Conservation (phyloP, 2,113 vertebrate species). For the Glaucomys volans region DNA sequence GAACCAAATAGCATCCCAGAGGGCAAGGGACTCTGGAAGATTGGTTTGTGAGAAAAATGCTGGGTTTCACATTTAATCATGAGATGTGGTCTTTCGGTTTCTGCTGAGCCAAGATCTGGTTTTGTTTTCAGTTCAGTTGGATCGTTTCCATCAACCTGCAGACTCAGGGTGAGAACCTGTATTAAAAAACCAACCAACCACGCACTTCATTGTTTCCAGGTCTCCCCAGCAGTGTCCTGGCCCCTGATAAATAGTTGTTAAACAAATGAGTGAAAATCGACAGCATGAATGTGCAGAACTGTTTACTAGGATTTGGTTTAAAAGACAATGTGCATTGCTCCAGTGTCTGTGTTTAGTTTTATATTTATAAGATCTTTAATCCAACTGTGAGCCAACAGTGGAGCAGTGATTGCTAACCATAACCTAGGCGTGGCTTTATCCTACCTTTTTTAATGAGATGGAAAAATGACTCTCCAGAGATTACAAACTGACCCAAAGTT, state of each 20-base stretch:
- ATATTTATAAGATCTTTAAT: not conserved
- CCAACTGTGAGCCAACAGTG: not conserved
- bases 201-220: slow-evolving; percentile 37
- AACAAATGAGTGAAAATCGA: not conserved
- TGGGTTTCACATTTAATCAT: slow-evolving; percentile 55
- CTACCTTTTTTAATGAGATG: not conserved
- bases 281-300: not conserved
- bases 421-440: not conserved
- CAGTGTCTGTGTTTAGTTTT: not conserved
- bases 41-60: slow-evolving; percentile 68
- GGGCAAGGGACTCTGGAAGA: not conserved
- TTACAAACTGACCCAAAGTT: not conserved
- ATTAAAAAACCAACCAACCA: slow-evolving; percentile 62
- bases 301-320: not conserved
- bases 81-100: slow-evolving; percentile 62
- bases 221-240: not conserved
- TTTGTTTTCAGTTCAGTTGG: not conserved
- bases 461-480: not conserved
- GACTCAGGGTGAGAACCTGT: not conserved
- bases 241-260: not conserved
- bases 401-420: not conserved
- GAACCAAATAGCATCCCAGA: slow-evolving; percentile 24
- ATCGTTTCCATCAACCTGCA: not conserved
- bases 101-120: slow-evolving; percentile 58
- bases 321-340: not conserved